Conservation (phyloP, 2,888 invertebrate species). For the Caenorhabditis doughertyi region DNA sequence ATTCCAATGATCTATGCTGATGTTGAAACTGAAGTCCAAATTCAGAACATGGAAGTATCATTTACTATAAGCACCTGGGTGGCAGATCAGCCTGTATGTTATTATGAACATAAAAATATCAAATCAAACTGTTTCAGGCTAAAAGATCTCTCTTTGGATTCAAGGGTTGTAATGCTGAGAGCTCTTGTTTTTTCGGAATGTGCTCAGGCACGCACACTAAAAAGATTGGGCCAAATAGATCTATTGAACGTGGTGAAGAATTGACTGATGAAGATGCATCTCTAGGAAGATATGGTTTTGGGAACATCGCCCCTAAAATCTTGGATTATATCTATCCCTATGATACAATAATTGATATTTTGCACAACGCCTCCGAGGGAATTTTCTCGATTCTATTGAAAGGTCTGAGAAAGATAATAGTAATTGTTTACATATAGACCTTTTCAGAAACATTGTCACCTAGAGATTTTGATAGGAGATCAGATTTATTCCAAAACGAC, state of each 20-base stretch:
- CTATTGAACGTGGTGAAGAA: neutral
- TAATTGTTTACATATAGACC: too few relatives aligned
- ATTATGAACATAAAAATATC: neutral
- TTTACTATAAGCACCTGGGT: neutral
- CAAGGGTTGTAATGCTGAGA: neutral
- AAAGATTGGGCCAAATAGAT: neutral
- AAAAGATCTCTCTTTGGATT: conserved; percentile 13
- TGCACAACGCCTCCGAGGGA: conserved; percentile 10
- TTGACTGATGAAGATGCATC: neutral
- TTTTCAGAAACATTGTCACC: too few relatives aligned
- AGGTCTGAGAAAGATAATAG: too few relatives aligned
- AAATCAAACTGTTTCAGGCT: neutral
- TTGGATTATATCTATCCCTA: neutral
- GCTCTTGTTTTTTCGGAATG: conserved; percentile 3
- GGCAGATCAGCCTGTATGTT: conserved; percentile 17
- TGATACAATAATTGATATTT: conserved; percentile 4
- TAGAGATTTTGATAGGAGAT: neutral
- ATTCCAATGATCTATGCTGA: neutral
- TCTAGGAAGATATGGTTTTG: conserved; percentile 2
- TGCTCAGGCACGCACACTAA: neutral
- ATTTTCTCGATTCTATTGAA: neutral
- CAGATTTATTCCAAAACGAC: conserved; percentile 1
- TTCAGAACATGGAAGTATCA: neutral
- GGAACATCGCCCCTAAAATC: neutral
- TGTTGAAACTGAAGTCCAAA: neutral